phyloP scores from a whole-genome alignment of 2,113 vertebrate species.

The Pachypanchax playfairii region DNA sequence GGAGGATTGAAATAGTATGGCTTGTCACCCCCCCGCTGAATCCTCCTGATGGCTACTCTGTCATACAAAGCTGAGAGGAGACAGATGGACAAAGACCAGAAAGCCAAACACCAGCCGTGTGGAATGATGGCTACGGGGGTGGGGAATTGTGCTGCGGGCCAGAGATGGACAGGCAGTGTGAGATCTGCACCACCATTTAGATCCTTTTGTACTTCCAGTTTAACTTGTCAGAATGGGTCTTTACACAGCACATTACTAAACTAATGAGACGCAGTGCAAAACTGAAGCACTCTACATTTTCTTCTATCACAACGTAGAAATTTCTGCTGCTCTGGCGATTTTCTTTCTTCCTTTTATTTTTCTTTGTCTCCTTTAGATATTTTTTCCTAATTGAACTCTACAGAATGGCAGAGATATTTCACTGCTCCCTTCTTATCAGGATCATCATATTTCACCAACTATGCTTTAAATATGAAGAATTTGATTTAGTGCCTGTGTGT shows the following conservation, averaged over 20 bases:
- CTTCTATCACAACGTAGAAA: not conserved
- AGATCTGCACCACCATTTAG: slow-evolving; percentile 17
- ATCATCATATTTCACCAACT: not conserved
- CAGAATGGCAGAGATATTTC: slow-evolving; percentile 49
- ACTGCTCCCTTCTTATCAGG: slow-evolving; percentile 18
- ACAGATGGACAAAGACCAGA: slow-evolving; percentile 67
- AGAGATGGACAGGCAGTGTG: not conserved
- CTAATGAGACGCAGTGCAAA: slow-evolving; percentile 40
- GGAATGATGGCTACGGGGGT: slow-evolving; percentile 23
- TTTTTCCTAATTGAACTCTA: slow-evolving; percentile 7
- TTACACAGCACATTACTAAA: slow-evolving; percentile 41
- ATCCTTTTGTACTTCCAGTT: slow-evolving; percentile 20
- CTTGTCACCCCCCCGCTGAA: slow-evolving; percentile 39
- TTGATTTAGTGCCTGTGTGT: not conserved
- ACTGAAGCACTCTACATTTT: slow-evolving; percentile 30
- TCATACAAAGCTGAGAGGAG: slow-evolving; percentile 51
- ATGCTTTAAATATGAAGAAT: not conserved
- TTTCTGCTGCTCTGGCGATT: slow-evolving; percentile 16
- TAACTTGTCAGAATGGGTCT: slow-evolving; percentile 28
- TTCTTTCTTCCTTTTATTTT: slow-evolving; percentile 16
- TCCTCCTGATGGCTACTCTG: slow-evolving; percentile 62
- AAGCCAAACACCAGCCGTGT: slow-evolving; percentile 56
- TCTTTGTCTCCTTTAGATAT: not conserved
- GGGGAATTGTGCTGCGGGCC: slow-evolving; percentile 15
- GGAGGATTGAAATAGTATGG: slow-evolving; percentile 52